Percentiles rank a stretch among this genome's conserved stretches.
Conservation (phyloP, 2,888 invertebrate species). For the Drosophila testacea region DNA sequence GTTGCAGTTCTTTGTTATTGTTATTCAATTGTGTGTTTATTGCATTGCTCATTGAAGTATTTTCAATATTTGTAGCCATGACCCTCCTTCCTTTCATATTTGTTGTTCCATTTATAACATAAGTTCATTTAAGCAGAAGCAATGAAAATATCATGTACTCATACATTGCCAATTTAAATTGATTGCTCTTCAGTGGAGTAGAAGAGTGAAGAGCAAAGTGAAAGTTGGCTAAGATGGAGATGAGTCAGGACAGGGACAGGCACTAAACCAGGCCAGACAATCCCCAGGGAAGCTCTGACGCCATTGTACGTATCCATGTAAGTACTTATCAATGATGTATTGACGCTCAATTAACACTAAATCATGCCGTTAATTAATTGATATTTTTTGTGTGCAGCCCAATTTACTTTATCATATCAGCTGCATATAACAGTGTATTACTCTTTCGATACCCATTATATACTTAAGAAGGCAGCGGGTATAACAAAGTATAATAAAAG, state of each 20-base stretch:
- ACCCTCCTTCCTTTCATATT: conserved; percentile 9
- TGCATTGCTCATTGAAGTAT: conserved; percentile 52
- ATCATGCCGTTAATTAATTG: conserved; percentile 73
- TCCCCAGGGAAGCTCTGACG: conserved; percentile 21
- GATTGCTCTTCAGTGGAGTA: conserved; percentile 50
- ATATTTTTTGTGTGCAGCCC: conserved; percentile 41
- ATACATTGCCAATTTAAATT: conserved; percentile 63
- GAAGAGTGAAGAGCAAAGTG: background rate
- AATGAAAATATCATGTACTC: conserved; percentile 65
- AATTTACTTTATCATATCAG: conserved; percentile 20
- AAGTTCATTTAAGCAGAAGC: conserved; percentile 73
- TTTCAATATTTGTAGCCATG: conserved; percentile 56
- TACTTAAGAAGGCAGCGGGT: background rate
- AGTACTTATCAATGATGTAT: conserved; percentile 29
- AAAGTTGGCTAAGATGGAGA: background rate
- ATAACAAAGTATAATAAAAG: background rate
- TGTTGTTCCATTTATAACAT: conserved; percentile 49
- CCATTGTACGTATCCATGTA: conserved; percentile 3
- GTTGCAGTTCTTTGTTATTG: conserved; percentile 33
- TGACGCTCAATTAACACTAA: conserved; percentile 72
- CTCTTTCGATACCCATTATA: conserved; percentile 8
- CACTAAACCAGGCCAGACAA: conserved; percentile 1
- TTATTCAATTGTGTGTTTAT: conserved; percentile 12
- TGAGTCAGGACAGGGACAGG: background rate
- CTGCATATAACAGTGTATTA: conserved; percentile 14